Evolutionary conservation across 2,888 invertebrate species (phyloP).

Genomic region (Sinodicranocentrus sp.): DNA sequence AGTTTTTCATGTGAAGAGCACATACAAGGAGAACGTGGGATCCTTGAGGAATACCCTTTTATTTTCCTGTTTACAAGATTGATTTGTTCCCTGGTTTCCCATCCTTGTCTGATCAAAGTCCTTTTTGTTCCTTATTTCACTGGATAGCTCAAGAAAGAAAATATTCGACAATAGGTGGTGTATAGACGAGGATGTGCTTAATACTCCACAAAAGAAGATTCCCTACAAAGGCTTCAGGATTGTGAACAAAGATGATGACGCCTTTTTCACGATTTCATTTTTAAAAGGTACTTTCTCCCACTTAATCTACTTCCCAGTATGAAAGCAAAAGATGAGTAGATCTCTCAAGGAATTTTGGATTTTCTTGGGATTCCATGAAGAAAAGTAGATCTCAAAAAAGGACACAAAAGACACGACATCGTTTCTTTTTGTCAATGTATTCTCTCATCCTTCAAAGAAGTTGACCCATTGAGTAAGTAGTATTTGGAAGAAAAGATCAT

Average conservation of each 20-base stretch:
- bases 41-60: too few relatives aligned
- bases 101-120: slow-evolving; percentile 47
- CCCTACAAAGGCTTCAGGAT: not conserved
- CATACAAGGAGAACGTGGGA: too few relatives aligned
- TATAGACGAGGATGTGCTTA: not conserved
- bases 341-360: too few relatives aligned
- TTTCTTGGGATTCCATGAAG: too few relatives aligned
- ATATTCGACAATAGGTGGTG: slow-evolving; percentile 8
- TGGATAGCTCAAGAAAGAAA: slow-evolving; percentile 20
- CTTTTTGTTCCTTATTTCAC: not conserved
- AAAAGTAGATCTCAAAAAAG: too few relatives aligned
- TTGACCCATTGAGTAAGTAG: too few relatives aligned
- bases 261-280: not conserved
- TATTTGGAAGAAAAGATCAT: too few relatives aligned
- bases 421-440: too few relatives aligned
- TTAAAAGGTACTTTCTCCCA: not conserved
- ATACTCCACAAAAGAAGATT: too few relatives aligned
- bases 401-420: too few relatives aligned
- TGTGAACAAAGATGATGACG: not conserved
- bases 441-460: too few relatives aligned
- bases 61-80: slow-evolving; percentile 26
- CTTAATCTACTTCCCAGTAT: slow-evolving; percentile 7
- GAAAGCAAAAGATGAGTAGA: too few relatives aligned
- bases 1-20: not conserved
- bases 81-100: slow-evolving; percentile 32